These are phyloP conservation scores for Callinectes sapidus DNA, from an alignment of 2,888 invertebrate genomes.

Conservation along the genomic window DNA sequence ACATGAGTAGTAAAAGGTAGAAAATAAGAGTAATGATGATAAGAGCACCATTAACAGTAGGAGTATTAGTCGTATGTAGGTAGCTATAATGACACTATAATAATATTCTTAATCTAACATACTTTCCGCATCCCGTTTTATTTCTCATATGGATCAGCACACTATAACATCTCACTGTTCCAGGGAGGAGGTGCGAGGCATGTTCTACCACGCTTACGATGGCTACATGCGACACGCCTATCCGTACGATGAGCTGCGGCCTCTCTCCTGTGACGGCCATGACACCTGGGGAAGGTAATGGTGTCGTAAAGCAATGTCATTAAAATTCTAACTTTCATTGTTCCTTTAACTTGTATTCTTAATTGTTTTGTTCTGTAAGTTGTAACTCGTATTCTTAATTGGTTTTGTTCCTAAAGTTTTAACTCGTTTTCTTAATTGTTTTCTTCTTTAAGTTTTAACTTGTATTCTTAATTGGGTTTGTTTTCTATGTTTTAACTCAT, in stretches of 20 bases:
- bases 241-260: slow-evolving; percentile 96
- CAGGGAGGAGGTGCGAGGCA: slow-evolving; percentile 90
- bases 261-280: slow-evolving; percentile 94
- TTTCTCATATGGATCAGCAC: not conserved
- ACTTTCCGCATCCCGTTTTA: not conserved
- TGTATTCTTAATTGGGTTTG: no score
- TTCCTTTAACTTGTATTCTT: no score
- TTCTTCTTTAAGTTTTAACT: no score
- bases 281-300: slow-evolving; percentile 92
- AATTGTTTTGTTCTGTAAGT: no score
- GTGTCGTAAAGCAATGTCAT: not conserved
- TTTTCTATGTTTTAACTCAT: no score
- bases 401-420: no score
- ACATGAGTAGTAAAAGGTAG: no score
- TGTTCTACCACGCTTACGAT: slow-evolving; percentile 99
- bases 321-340: no score
- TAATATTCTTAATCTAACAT: no score
- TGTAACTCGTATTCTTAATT: no score
- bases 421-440: not conserved
- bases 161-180: slow-evolving; percentile 30
- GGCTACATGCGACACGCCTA: slow-evolving; percentile 95
- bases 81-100: not conserved
- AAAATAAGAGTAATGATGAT: no score
- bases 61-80: not conserved
- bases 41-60: no score